These are phyloP conservation scores for Trachemys scripta DNA, from an alignment of 2,113 vertebrate species.

Conservation along the genomic window DNA sequence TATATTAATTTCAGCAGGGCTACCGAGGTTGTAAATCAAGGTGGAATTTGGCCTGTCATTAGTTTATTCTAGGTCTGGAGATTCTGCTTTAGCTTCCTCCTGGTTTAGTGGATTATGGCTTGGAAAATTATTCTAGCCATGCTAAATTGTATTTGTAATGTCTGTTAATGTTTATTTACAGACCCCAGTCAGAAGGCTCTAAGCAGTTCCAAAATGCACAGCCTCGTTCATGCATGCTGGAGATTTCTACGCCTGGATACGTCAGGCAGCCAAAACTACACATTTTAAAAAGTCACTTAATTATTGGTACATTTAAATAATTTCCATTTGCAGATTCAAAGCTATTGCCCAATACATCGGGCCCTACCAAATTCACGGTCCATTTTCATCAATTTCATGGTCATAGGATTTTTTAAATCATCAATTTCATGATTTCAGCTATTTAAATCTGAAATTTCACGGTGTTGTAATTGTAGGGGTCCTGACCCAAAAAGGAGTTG, in stretches of 20 bases:
- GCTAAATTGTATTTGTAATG: not conserved
- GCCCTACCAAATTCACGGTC: no score
- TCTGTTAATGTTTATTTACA: not conserved
- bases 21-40: not conserved
- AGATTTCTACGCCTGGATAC: not conserved
- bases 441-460: no score
- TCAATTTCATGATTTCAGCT: no score
- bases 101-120: not conserved
- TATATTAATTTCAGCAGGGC: not conserved
- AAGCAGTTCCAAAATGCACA: not conserved
- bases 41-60: not conserved
- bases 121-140: not conserved
- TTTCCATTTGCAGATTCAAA: constrained; percentile 16
- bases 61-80: not conserved
- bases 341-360: not conserved
- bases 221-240: not conserved
- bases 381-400: no score
- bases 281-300: not conserved
- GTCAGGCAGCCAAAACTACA: constrained; percentile 43
- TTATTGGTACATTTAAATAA: not conserved
- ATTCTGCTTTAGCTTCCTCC: no score
- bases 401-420: no score
- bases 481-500: no score
- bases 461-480: no score
- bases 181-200: not conserved